Evolutionary conservation across 2,888 invertebrate genomes (phyloP), one percentile per base, ranked within the genome.

Genomic region (Phania funesta): DNA sequence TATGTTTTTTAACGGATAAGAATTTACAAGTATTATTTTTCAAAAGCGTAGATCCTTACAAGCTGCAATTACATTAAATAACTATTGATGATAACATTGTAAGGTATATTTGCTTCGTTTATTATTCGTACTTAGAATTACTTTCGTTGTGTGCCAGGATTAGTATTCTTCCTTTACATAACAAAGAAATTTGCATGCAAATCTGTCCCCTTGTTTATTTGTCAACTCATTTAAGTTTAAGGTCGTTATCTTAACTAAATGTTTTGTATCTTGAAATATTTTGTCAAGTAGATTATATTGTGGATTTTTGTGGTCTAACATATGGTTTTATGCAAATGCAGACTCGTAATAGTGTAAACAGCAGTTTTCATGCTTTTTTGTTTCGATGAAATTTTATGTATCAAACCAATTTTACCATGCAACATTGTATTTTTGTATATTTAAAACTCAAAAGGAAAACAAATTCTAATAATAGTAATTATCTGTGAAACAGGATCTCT

Each of bases 251-350:
- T 71, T 70, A 41, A 50, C 74, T 74, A 54, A 76, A 78, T 68
- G 65, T 74, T 78, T 73, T 74, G 54, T 68, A 4, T 35, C 16
- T 18, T 38, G 4, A 11, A 58, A 71, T 71, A 62, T 68, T 74
- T 74, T 78, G 78, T 82, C 81, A 82, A 78, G 78, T 82, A 50
- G 81, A 78, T 82, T 82, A 82, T 26, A 9, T 64, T 64, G 48
- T 54, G 32, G 2, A 41, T n/a, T 62, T 73, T 65, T 62, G 24
- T 68, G 35, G 29, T 58, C 52, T 22, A 65, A 67, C 62, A 77
- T 80, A 67, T 76, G 80, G 58, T 52, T 46, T 50, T 76, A 68
- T 68, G 68, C 24, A 79, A 82, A 82, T 79, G n/a, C 18, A 16
- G 11, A 26, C 13, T 38, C 38, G 24, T 46, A 3, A 9, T 2